Evolutionary conservation across 2,797 vertebrate genomes (phyloP), one percentile per base, ranked within the genome.

Genomic region (Melanotaenia boesemani): DNA sequence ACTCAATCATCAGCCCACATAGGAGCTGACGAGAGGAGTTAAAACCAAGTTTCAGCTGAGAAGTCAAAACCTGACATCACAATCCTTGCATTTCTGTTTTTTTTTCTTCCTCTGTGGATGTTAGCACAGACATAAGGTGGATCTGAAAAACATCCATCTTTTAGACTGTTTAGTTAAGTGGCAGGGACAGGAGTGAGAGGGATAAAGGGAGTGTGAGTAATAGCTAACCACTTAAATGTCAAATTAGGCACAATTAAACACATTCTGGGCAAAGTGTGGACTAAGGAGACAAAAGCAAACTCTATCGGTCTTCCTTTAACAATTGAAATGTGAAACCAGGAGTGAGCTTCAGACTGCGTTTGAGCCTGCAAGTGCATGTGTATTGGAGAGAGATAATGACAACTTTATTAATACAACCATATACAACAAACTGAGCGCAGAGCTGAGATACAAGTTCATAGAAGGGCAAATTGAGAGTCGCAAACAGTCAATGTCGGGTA

Each of bases 1-100:
- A 89, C 79, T 88, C 83, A 91, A 82, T 72, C 56, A 77, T 66
- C 77, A 70, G 77, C 85, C 85, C 83, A 85, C 81, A 83, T 67
- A 75, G 48, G 71, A 52, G 44, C 20, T 26, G 69, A 30, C 4
- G 4, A 30, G 28, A 30, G 44, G 69, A 72, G 79, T 72, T 56
- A 73, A 63, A 62, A 68, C 58, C 22, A 18, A 34, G 60, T 65
- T 63, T 56, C 32, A 62, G 41, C 46, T 60, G 11, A 55, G 18
- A 37, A 70, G 66, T 63, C 50, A 46, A 69, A 70, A 58, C 8
- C 32, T 70, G 65, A 44, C 65, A 73, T 75, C 64, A 80, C 30
- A 73, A 76, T 57, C 52, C 37, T 28, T 26, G 7, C 13, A 3
- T 58, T 48, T 79, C 26, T 11, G 13, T 41, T 1, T 0, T 1